These are phyloP conservation scores for Pseudolaguvia tuberculata DNA, from an alignment of 2,113 vertebrate species.

Conservation along the genomic window DNA sequence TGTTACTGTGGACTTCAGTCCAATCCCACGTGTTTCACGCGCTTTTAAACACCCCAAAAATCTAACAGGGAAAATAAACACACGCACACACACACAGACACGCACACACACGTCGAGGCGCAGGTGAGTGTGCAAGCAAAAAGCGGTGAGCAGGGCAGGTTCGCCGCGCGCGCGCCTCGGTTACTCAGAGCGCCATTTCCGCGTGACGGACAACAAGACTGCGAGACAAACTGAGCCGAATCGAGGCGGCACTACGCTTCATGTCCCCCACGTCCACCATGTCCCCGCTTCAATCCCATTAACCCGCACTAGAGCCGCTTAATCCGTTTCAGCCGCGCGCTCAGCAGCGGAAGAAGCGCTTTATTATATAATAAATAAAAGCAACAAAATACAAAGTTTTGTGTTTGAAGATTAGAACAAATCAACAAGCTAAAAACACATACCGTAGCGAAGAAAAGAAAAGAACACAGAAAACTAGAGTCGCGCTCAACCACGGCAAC, in stretches of 20 bases:
- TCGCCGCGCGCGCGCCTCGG: constrained; percentile 57
- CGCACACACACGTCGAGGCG: constrained; percentile 67
- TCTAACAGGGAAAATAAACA: background rate
- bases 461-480: background rate
- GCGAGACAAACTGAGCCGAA: constrained; percentile 59
- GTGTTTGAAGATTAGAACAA: constrained; percentile 12
- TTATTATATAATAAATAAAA: background rate
- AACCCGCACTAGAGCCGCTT: constrained; percentile 72
- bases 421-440: constrained; percentile 9
- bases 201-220: constrained; percentile 51
- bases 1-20: constrained; percentile 63
- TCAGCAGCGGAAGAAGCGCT: constrained; percentile 59
- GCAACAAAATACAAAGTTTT: constrained; percentile 47
- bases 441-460: background rate
- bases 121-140: constrained; percentile 74
- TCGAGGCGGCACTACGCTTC: constrained; percentile 61
- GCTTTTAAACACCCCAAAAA: background rate
- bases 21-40: constrained; percentile 62
- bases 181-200: constrained; percentile 68
- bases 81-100: background rate
- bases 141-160: constrained; percentile 66
- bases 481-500: constrained; percentile 11
- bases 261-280: constrained; percentile 63
- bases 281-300: constrained; percentile 76
- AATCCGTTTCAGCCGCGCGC: constrained; percentile 64